phyloP scores from a whole-genome alignment of 2,113 vertebrate genomes.

The Pteronura brasiliensis region DNA sequence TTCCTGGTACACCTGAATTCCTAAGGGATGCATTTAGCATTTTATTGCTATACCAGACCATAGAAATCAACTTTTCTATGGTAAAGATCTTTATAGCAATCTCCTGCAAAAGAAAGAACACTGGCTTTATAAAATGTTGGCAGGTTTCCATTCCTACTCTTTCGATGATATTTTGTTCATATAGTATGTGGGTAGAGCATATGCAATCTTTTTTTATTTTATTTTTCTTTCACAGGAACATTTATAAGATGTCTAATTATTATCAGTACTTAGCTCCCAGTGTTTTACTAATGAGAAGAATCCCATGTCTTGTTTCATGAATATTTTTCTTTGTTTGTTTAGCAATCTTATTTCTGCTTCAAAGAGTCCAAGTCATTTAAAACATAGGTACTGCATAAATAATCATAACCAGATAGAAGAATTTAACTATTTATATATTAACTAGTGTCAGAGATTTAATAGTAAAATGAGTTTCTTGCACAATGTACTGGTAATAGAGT shows the following conservation, averaged over 20 bases:
- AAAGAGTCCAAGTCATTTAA: background rate
- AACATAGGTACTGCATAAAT: background rate
- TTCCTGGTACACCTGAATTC: background rate
- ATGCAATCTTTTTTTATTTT: background rate
- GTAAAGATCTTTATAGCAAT: background rate
- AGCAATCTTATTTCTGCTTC: background rate
- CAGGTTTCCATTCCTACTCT: background rate
- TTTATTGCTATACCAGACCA: background rate
- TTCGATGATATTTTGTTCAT: background rate
- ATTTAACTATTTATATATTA: background rate
- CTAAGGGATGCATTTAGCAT: background rate
- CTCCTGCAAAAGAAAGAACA: background rate
- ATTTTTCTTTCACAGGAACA: background rate
- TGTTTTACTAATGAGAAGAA: background rate
- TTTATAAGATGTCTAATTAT: background rate
- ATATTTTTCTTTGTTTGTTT: background rate
- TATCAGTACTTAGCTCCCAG: background rate
- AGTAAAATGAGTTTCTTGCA: background rate
- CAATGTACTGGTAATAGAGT: background rate
- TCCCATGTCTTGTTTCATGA: background rate
- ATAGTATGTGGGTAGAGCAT: background rate
- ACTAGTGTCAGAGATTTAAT: background rate
- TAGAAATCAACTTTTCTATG: background rate
- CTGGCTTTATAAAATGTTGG: background rate
- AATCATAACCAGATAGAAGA: background rate